Percentiles rank a stretch among this genome's conserved stretches.
These are phyloP conservation scores for Caenorhabditis sp. DNA, from an alignment of 2,888 invertebrate genomes.

Conservation along the genomic window DNA sequence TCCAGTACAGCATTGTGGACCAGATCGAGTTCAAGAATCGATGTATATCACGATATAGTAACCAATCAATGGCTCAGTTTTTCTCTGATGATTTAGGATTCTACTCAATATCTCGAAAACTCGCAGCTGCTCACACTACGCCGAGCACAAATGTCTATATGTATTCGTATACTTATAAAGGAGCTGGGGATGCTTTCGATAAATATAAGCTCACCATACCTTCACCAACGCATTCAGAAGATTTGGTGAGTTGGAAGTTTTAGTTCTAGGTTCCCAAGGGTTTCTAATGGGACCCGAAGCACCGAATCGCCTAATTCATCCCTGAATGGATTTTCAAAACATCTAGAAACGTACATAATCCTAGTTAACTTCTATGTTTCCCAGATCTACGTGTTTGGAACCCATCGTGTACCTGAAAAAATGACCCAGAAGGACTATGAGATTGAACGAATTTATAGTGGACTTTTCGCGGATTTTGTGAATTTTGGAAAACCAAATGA, in stretches of 20 bases:
- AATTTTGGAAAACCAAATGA: conserved; percentile 34
- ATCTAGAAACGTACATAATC: too few relatives aligned
- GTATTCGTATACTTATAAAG: conserved; percentile 35
- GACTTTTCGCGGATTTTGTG: conserved; percentile 43
- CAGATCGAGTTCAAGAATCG: conserved; percentile 6
- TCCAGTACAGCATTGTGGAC: conserved; percentile 6
- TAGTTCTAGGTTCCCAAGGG: too few relatives aligned
- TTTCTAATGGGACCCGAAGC: too few relatives aligned
- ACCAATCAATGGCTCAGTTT: neutral
- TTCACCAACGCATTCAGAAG: conserved; percentile 45
- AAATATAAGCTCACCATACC: conserved; percentile 18
- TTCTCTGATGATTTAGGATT: conserved; percentile 30
- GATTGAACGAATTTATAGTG: conserved; percentile 40
- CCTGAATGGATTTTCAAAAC: too few relatives aligned
- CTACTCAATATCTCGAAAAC: conserved; percentile 10
- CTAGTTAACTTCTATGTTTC: too few relatives aligned
- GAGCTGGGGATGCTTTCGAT: conserved; percentile 29
- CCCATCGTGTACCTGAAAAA: conserved; percentile 21
- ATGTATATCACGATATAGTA: neutral
- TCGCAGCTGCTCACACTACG: conserved; percentile 2
- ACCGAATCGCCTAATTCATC: too few relatives aligned
- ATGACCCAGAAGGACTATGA: conserved; percentile 33
- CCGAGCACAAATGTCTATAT: neutral
- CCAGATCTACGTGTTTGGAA: conserved; percentile 44
- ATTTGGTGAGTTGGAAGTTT: conserved; percentile 32